These are phyloP conservation scores for Melanotaenia nigrans DNA, from an alignment of 2,797 vertebrate genomes.

Conservation along the genomic window DNA sequence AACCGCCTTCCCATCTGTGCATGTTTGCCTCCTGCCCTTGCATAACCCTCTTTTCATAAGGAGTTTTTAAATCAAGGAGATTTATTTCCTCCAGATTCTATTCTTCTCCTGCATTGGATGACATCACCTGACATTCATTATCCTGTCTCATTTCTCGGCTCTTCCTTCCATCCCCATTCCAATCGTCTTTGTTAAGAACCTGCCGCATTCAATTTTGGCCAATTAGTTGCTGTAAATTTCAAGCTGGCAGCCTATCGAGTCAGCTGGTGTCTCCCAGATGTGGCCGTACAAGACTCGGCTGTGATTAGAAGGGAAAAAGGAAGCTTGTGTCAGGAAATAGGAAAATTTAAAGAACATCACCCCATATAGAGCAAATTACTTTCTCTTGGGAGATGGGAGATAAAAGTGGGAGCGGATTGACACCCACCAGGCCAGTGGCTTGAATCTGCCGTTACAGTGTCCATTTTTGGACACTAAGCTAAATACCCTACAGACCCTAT, in stretches of 20 bases:
- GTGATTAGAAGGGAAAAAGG: slow-evolving; percentile 51
- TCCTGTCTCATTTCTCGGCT: slow-evolving; percentile 49
- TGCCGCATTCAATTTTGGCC: slow-evolving; percentile 74
- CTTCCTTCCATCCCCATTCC: slow-evolving; percentile 36
- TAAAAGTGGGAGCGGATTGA: slow-evolving; percentile 45
- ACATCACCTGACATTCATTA: slow-evolving; percentile 77
- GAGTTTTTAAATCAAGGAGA: slow-evolving; percentile 47
- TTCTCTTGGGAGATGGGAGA: slow-evolving; percentile 55
- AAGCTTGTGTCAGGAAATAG: slow-evolving; percentile 28
- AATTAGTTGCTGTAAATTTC: slow-evolving; percentile 79
- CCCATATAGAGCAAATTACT: slow-evolving; percentile 33
- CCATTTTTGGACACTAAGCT: slow-evolving; percentile 55
- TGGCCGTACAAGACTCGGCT: slow-evolving; percentile 32
- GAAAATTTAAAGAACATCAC: slow-evolving; percentile 50
- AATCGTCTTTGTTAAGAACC: slow-evolving; percentile 68
- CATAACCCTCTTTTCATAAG: slow-evolving; percentile 43
- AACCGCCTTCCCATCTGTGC: slow-evolving; percentile 47
- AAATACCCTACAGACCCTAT: slow-evolving; percentile 66
- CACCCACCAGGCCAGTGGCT: slow-evolving; percentile 54
- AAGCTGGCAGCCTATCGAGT: slow-evolving; percentile 63
- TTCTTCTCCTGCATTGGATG: slow-evolving; percentile 47
- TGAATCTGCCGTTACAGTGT: slow-evolving; percentile 50
- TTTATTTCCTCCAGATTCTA: slow-evolving; percentile 34
- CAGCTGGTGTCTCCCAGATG: slow-evolving; percentile 44
- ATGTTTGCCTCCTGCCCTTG: slow-evolving; percentile 35